phyloP scores from a whole-genome alignment of 1,140 invertebrate species.

The Neodiprion pinetum region DNA sequence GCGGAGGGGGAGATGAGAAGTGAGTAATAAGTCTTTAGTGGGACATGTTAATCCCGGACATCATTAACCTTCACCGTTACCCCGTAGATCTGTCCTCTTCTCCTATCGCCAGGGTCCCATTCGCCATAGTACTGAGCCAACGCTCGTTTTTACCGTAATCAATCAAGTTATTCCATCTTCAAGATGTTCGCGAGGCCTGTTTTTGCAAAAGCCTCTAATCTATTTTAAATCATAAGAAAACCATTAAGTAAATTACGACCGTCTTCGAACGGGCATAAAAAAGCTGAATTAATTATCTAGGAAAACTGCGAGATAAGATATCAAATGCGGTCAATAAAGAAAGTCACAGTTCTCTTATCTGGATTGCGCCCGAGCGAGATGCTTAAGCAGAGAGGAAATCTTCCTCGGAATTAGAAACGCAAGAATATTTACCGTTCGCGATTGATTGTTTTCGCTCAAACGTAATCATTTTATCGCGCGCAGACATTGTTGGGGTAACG shows the following conservation, averaged over 20 bases:
- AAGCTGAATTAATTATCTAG: not conserved
- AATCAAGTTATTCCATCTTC: slow-evolving; percentile 36
- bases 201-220: slow-evolving; percentile 17
- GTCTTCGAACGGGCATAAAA: not conserved
- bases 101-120: not conserved
- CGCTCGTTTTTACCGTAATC: slow-evolving; percentile 27
- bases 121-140: not conserved
- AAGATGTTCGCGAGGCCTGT: not conserved
- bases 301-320: not conserved
- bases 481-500: too few species aligned
- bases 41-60: slow-evolving; percentile 41
- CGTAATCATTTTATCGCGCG: too few species aligned
- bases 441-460: not conserved
- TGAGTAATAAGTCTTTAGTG: slow-evolving; percentile 34
- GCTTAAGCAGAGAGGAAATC: too few species aligned
- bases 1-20: not conserved
- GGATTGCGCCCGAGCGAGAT: too few species aligned
- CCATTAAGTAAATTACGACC: slow-evolving; percentile 22
- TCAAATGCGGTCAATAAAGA: too few species aligned
- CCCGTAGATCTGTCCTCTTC: not conserved
- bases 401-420: not conserved
- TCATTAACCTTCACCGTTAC: slow-evolving; percentile 30
- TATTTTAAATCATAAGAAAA: slow-evolving; percentile 23
- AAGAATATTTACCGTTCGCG: not conserved
- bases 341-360: too few species aligned